A percentile compares a stretch with the other conserved stretches of the same genome.
Conservation (phyloP, 2,888 invertebrate genomes). For the Hanleya hanleyi region DNA sequence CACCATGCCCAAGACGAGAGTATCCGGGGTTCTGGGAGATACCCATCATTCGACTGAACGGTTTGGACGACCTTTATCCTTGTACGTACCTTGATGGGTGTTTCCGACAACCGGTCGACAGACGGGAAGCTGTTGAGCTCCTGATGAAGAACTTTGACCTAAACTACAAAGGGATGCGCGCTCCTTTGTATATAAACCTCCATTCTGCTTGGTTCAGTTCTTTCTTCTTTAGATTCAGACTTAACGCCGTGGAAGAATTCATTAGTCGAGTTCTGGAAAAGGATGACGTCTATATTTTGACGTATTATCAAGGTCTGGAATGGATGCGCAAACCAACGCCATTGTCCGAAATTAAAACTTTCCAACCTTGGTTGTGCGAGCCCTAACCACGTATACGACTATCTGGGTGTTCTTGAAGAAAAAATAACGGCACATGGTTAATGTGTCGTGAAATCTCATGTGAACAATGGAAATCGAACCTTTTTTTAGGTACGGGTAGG, state of each 20-base stretch:
- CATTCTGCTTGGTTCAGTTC: slow-evolving; percentile 83
- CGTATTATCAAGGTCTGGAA: slow-evolving; percentile 14
- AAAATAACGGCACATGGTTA: too few species aligned
- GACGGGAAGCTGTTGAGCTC: slow-evolving; percentile 71
- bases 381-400: background rate
- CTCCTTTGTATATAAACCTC: slow-evolving; percentile 87
- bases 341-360: background rate
- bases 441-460: too few species aligned
- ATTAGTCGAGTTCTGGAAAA: slow-evolving; percentile 11
- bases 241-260: slow-evolving; percentile 23
- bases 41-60: slow-evolving; percentile 75
- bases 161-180: slow-evolving; percentile 79
- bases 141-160: slow-evolving; percentile 84
- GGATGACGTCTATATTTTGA: slow-evolving; percentile 29
- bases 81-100: slow-evolving; percentile 59
- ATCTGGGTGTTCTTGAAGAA: too few species aligned
- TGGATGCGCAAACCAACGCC: slow-evolving; percentile 28
- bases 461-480: too few species aligned
- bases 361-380: slow-evolving; percentile 1
- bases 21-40: slow-evolving; percentile 79
- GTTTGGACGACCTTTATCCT: background rate
- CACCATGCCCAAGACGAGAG: slow-evolving; percentile 43
- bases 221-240: background rate
- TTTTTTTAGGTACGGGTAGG: too few species aligned
- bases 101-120: slow-evolving; percentile 35